Conservation (phyloP, 1,140 invertebrate species). For the Rhynchophorus ferrugineus region DNA sequence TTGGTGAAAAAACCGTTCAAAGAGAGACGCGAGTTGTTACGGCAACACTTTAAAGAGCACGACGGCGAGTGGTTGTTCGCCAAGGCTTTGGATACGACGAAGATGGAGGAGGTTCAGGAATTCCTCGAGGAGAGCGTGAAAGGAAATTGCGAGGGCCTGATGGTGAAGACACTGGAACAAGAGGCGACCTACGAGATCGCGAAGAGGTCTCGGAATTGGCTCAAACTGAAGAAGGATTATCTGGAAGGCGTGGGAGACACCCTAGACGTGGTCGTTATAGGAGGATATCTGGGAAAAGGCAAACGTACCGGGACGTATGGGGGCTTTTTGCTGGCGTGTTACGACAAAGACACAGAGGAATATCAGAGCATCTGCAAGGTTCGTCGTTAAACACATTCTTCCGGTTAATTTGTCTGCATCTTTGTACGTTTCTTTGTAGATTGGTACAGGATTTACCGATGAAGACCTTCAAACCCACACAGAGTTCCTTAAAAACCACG, state of each 20-base stretch:
- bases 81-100: conserved; percentile 71
- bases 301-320: conserved; percentile 92
- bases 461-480: conserved; percentile 76
- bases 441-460: conserved; percentile 97
- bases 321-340: conserved; percentile 95
- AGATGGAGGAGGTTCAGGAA: conserved; percentile 87
- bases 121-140: conserved; percentile 95
- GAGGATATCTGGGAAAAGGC: conserved; percentile 89
- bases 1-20: conserved; percentile 75
- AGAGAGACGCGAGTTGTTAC: conserved; percentile 67
- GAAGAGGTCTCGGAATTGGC: conserved; percentile 93
- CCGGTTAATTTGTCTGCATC: neutral
- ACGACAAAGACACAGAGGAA: conserved; percentile 86
- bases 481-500: conserved; percentile 68
- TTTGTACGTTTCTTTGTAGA: conserved; percentile 47
- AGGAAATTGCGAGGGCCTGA: conserved; percentile 95
- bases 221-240: conserved; percentile 98
- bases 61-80: conserved; percentile 88
- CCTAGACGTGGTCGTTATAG: conserved; percentile 91
- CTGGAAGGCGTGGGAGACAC: conserved; percentile 92
- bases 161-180: conserved; percentile 93
- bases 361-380: conserved; percentile 91
- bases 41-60: conserved; percentile 65
- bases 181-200: conserved; percentile 98
- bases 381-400: conserved; percentile 15